Base-by-base conservation (phyloP, 2,888 invertebrate genomes). In the Mayetiola destructor region DNA sequence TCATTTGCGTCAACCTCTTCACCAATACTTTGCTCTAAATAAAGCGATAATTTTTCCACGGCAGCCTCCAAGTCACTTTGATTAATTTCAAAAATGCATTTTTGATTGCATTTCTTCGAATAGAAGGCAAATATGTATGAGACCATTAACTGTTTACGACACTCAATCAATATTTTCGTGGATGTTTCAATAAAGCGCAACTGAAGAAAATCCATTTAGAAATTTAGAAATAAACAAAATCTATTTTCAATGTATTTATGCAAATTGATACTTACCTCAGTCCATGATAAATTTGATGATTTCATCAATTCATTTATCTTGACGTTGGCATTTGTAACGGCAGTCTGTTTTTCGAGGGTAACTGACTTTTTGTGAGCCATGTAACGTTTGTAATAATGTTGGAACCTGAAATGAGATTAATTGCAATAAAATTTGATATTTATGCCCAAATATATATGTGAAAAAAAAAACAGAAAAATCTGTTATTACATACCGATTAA, bases 211-310 rank as follows among this genome's bases (percentile, higher is more conserved):
- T n/a, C n/a, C n/a, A n/a, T n/a, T n/a, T n/a, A n/a, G n/a, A n/a
- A 59, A 57, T 18, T 42, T 56, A 20, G 12, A 23, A 16, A 57
- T 35, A 59, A 36, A 55, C 48, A 40, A 21, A 55, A 23, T 20
- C 16, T 53, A 30, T 53, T 6, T 56, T 40, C 52, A 18, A 21
- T 32, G 23, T 57, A 53, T 27, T 14, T 27, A 6, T 48, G 23
- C 42, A 56, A n/a, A n/a, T 23, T 56, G 39, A 56, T 18, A 35
- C 63, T 48, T 64, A 85, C 87, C 81, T 99, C 97, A 67, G 97
- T 97, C 96, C 97, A 99, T 63, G 94, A 94, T 95, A 97, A n/a
- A 96, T 71, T 93, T 93, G 72, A 94, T 93, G 69, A 94, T 93
- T 71, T 99, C n/a, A 95, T 75, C 95, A 95, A 71, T 96, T 95